Conservation (phyloP, 1,140 invertebrate species). For the Neodiprion lecontei region DNA sequence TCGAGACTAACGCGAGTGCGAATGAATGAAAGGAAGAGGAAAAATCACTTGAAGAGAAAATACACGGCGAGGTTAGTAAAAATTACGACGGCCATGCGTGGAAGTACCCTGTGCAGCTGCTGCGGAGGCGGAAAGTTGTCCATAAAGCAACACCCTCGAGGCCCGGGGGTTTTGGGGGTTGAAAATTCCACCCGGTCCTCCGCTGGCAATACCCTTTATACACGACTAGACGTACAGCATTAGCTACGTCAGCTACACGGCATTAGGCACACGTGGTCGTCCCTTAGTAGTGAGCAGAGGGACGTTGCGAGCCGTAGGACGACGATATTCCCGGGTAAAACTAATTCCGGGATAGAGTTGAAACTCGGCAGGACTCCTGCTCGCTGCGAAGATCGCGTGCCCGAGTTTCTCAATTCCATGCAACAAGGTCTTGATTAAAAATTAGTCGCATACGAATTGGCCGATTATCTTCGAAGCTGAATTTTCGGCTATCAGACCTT, state of each 20-base stretch:
- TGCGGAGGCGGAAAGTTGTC: background rate
- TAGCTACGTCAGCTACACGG: background rate
- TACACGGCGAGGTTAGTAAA: too few species aligned
- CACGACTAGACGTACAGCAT: background rate
- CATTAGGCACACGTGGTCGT: background rate
- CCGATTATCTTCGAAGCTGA: too few species aligned
- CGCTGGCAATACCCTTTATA: background rate
- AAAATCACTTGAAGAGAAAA: too few species aligned
- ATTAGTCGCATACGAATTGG: too few species aligned
- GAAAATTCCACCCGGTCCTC: background rate
- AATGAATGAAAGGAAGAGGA: too few species aligned
- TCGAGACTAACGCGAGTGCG: too few species aligned
- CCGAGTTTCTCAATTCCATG: too few species aligned
- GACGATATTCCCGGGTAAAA: background rate
- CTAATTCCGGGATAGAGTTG: background rate
- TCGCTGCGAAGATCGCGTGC: too few species aligned
- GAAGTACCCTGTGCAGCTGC: background rate
- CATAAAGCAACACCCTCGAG: background rate
- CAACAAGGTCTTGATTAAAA: too few species aligned
- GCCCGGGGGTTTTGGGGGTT: background rate
- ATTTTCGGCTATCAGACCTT: too few species aligned
- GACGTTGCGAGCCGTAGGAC: background rate
- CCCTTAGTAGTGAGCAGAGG: background rate
- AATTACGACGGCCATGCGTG: too few species aligned
- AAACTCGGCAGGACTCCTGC: background rate